Base-by-base conservation (phyloP, 23 tunicate genomes). In the Ascidia mentula region DNA sequence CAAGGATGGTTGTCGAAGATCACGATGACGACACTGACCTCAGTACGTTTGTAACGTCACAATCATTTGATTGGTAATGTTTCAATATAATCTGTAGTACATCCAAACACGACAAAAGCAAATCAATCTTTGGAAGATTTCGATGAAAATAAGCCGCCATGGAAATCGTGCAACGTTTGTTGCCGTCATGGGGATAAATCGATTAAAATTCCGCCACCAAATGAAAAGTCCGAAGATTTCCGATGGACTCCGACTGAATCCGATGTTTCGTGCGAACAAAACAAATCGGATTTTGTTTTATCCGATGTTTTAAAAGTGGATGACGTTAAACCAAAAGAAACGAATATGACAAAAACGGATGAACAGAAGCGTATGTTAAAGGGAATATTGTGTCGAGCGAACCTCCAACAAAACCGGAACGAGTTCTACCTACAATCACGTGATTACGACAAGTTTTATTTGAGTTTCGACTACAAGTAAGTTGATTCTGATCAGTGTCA, bases 351-450 rank as follows among this genome's bases (percentile, higher is more conserved):
- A 20, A 26, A 26, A 17, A n/a, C 32, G 9, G 2, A 53, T 53
- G 65, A 53, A 28, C n/a, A n/a, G n/a, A n/a, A n/a, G n/a, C 65
- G 65, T 3, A 28, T 28, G 65, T 6, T 53, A 20, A 53, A 53
- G 24, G 7, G 28, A 20, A 26, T 28, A 28, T 26, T 53, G 7
- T 89, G 94, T 34, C 60, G 53, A 9, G 80, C 46, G 18, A 36
- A 78, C 60, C 71, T 40, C 15, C 37, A 40, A 46, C 36, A 18
- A 34, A 83, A 72, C 72, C 73, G 61, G 70, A 86, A 87, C 74
- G 80, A 92, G 38, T 92, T 92, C 76, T 92, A 36, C 79, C 86
- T 92, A 22, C 91, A 92, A 69, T 74, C 97, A 37, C 87, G 82
- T 38, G 90, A 92, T 45, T 69, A 82, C 60, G 89, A 92, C 78